These are phyloP conservation scores for Spea hammondii DNA, from an alignment of 2,797 vertebrate species.

Conservation along the genomic window DNA sequence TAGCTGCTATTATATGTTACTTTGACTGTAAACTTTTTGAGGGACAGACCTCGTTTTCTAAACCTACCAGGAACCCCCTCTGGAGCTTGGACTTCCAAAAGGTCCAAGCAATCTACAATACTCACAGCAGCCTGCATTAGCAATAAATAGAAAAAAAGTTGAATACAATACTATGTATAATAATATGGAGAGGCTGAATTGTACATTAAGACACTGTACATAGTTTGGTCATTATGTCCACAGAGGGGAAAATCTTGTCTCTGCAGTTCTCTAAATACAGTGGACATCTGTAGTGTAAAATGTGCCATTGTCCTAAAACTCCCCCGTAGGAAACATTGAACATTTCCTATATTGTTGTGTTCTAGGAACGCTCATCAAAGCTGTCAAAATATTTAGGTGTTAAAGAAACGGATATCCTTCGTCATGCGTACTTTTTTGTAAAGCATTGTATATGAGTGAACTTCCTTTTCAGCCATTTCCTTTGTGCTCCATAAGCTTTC, in stretches of 20 bases:
- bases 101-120: no score
- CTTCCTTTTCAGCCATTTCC: slow-evolving; percentile 28
- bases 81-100: no score
- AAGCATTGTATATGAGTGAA: slow-evolving; percentile 23
- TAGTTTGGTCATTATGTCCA: no score
- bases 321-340: slow-evolving; percentile 28
- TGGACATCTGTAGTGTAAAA: not conserved
- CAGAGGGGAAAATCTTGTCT: not conserved
- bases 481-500: slow-evolving; percentile 27
- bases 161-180: no score
- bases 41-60: no score
- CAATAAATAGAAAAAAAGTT: no score
- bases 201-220: no score
- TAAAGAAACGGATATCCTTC: slow-evolving; percentile 47
- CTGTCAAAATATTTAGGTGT: slow-evolving; percentile 46
- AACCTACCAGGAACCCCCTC: no score
- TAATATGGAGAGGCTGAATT: no score
- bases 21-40: no score
- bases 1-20: no score
- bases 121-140: no score
- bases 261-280: not conserved
- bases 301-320: slow-evolving; percentile 12
- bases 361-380: slow-evolving; percentile 37
- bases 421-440: slow-evolving; percentile 1
- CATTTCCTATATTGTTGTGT: slow-evolving; percentile 35